These are phyloP conservation scores for Venturia canescens DNA, from an alignment of 1,140 invertebrate species.

Conservation along the genomic window DNA sequence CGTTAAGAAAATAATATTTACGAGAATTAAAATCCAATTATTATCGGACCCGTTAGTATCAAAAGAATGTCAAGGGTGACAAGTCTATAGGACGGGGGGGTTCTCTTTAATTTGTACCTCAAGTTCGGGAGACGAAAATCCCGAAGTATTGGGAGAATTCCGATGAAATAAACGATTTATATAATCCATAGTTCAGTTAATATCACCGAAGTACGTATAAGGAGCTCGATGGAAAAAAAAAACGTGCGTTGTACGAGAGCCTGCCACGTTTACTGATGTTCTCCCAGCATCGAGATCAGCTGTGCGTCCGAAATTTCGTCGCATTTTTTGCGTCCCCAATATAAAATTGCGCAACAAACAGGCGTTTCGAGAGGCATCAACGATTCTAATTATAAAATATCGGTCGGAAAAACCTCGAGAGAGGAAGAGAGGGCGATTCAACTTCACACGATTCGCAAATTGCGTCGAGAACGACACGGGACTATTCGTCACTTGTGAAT, in stretches of 20 bases:
- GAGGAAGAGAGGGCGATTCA: slow-evolving; percentile 45
- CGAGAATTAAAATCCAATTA: too few species aligned
- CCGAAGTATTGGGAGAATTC: slow-evolving; percentile 52
- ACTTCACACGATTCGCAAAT: slow-evolving; percentile 52
- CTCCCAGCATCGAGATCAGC: slow-evolving; percentile 49
- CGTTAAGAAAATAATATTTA: too few species aligned
- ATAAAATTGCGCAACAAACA: slow-evolving; percentile 66
- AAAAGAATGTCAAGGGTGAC: too few species aligned
- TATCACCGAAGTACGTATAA: slow-evolving; percentile 38
- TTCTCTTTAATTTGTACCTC: slow-evolving; percentile 55
- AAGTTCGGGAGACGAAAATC: slow-evolving; percentile 53
- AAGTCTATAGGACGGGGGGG: too few species aligned
- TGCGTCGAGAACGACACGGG: slow-evolving; percentile 21
- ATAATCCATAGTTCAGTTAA: slow-evolving; percentile 62
- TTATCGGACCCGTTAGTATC: too few species aligned
- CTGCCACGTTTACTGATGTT: neutral
- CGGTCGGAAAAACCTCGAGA: slow-evolving; percentile 24
- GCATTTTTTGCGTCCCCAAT: slow-evolving; percentile 54
- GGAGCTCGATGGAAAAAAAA: slow-evolving; percentile 22
- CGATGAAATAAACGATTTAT: slow-evolving; percentile 67
- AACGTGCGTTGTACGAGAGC: neutral
- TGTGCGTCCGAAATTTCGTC: slow-evolving; percentile 53
- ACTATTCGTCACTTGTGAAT: slow-evolving; percentile 43
- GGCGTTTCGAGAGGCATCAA: slow-evolving; percentile 50
- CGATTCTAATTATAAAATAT: slow-evolving; percentile 68